Evolutionary conservation across 2,888 invertebrate genomes (phyloP).

Genomic region (Gryllus longicercus): DNA sequence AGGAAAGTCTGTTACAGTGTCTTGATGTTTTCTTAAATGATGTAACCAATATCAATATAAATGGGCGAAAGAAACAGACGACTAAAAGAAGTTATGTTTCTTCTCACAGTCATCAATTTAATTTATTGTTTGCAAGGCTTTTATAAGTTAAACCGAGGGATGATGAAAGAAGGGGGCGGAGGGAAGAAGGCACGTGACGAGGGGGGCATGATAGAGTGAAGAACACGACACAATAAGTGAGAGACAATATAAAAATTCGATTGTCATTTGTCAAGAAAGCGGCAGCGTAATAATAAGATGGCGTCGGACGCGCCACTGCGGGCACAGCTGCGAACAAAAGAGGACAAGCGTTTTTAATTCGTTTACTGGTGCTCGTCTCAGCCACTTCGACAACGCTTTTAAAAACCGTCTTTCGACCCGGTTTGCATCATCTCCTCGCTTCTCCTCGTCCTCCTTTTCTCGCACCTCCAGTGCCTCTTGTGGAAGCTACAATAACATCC

Average conservation of each 20-base stretch:
- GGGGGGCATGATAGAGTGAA: background rate
- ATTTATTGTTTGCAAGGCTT: background rate
- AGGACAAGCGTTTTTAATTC: slow-evolving; percentile 35
- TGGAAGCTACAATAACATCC: background rate
- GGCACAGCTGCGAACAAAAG: slow-evolving; percentile 32
- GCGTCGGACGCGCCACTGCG: background rate
- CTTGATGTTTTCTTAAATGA: too few relatives aligned
- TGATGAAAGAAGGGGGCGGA: background rate
- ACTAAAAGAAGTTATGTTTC: background rate
- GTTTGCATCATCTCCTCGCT: slow-evolving; percentile 22
- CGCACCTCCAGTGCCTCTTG: background rate
- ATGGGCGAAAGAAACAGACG: too few relatives aligned
- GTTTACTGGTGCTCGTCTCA: slow-evolving; percentile 30
- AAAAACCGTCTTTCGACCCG: slow-evolving; percentile 31
- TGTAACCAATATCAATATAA: too few relatives aligned
- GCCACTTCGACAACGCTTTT: slow-evolving; percentile 33
- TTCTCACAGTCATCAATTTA: background rate
- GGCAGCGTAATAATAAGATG: background rate
- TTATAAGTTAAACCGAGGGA: background rate
- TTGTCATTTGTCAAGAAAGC: slow-evolving; percentile 28
- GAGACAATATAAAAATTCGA: slow-evolving; percentile 4
- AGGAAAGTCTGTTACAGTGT: too few relatives aligned
- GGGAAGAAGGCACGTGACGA: background rate
- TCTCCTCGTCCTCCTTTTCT: background rate
- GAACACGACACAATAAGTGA: slow-evolving; percentile 20